phyloP scores from a whole-genome alignment of 1,140 invertebrate genomes.

The Nephotettix cincticeps region DNA sequence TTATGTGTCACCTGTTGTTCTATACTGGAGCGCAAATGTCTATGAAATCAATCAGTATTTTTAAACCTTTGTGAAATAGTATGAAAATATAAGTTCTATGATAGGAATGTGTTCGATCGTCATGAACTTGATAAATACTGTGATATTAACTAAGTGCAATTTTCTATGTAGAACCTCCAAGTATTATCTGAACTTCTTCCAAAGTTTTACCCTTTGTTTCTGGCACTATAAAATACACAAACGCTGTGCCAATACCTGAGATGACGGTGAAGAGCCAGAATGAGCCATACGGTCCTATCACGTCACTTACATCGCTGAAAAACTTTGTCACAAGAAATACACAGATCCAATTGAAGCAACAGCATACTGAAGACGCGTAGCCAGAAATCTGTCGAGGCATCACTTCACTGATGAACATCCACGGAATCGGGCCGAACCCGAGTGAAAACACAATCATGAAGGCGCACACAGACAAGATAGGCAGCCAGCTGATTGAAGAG shows the following conservation, averaged over 20 bases:
- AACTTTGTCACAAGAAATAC: constrained; percentile 81
- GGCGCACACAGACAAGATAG: constrained; percentile 66
- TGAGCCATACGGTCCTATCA: constrained; percentile 60
- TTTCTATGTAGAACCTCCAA: constrained; percentile 45
- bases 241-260: constrained; percentile 65
- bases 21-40: too few species aligned
- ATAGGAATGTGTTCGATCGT: too few species aligned
- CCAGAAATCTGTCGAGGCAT: constrained; percentile 74
- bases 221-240: constrained; percentile 76
- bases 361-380: constrained; percentile 69
- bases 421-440: constrained; percentile 77
- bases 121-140: too few species aligned
- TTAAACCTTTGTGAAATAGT: too few species aligned
- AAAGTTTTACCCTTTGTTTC: constrained; percentile 90
- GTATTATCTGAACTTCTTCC: constrained; percentile 73
- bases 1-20: too few species aligned
- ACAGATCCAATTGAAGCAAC: constrained; percentile 74
- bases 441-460: constrained; percentile 78
- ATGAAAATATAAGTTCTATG: too few species aligned
- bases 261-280: constrained; percentile 81
- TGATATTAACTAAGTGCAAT: not conserved
- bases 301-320: constrained; percentile 59
- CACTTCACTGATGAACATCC: constrained; percentile 75
- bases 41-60: too few species aligned
- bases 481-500: constrained; percentile 63